Evolutionary conservation across 2,888 invertebrate species (phyloP), one percentile per base, ranked within the genome.

Genomic region (Strigamia crassipes): DNA sequence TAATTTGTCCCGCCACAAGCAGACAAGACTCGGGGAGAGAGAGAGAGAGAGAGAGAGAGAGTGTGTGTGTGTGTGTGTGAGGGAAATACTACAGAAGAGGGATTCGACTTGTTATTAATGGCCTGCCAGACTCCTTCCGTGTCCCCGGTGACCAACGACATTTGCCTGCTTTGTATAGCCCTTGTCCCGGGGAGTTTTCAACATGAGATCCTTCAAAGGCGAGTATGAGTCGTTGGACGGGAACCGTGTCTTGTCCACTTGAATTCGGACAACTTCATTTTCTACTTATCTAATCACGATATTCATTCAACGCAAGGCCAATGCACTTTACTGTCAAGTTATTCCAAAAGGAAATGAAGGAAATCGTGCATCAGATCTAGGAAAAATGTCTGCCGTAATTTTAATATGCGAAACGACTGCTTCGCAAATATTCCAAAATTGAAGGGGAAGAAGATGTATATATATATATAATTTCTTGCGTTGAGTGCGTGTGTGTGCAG

Each of bases 1-100:
- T 66, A 66, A 66, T 66, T 66, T 66, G 61, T 66, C 61, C 61
- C 61, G 61, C 61, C 61, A 66, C 61, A 66, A 66, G 61, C 61
- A 66, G 61, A 66, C 61, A 66, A 66, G 61, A 66, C 61, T 66
- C 61, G 21, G 61, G 61, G 61, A 66, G 61, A 66, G 23, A 66
- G 61, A 23, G 21, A 21, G 23, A 66, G 21, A 66, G 21, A 66
- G 61, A 61, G 61, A 42, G 61, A 61, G 61, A n/a, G n/a, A n/a
- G n/a, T n/a, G n/a, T n/a, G n/a, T n/a, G n/a, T n/a, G n/a, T n/a
- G n/a, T n/a, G 61, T 3, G 61, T 5, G 61, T n/a, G 61, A 66
- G 61, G 61, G 61, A 66, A 66, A 66, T 66, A 66, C 9, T 66
- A 66, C 21, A 66, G 61, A 66, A 66, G 61, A 66, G 61, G 61